These are phyloP conservation scores for Rhorus exstirpatorius DNA, from an alignment of 2,888 invertebrate genomes.

Conservation along the genomic window DNA sequence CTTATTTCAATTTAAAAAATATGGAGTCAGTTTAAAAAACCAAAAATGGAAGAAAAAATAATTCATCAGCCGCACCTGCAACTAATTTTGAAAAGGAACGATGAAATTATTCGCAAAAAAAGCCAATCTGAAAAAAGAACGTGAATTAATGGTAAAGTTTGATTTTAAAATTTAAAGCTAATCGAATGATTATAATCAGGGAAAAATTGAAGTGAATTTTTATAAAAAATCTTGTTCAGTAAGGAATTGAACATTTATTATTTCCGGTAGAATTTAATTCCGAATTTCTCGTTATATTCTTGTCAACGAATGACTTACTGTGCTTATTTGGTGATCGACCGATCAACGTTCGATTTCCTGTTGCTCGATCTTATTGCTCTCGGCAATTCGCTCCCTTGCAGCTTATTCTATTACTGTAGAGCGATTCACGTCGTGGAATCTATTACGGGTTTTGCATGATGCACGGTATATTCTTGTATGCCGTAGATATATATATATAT, in stretches of 20 bases:
- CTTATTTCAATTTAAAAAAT: too few relatives aligned
- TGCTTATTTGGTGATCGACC: constrained; percentile 16
- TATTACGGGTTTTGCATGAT: constrained; percentile 53
- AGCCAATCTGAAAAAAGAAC: neutral
- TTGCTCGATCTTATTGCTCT: constrained; percentile 35
- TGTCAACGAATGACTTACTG: constrained; percentile 1
- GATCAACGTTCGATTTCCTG: constrained; percentile 49
- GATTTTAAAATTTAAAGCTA: neutral
- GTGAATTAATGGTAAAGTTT: neutral
- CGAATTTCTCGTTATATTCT: constrained; percentile 22
- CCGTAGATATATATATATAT: too few relatives aligned
- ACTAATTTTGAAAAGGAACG: neutral
- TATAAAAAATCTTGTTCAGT: neutral
- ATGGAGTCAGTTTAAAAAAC: neutral
- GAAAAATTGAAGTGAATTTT: neutral
- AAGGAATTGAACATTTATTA: neutral
- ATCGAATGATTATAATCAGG: neutral
- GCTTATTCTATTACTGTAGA: constrained; percentile 27
- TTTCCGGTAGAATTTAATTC: constrained; percentile 31
- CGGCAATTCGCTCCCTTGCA: constrained; percentile 32
- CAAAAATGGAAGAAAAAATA: constrained; percentile 7
- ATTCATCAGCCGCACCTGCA: neutral
- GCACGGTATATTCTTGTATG: constrained; percentile 4
- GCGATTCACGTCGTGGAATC: constrained; percentile 54
- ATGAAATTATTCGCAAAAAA: neutral